phyloP scores from a whole-genome alignment of 2,797 vertebrate genomes.

The Artibeus lituratus region DNA sequence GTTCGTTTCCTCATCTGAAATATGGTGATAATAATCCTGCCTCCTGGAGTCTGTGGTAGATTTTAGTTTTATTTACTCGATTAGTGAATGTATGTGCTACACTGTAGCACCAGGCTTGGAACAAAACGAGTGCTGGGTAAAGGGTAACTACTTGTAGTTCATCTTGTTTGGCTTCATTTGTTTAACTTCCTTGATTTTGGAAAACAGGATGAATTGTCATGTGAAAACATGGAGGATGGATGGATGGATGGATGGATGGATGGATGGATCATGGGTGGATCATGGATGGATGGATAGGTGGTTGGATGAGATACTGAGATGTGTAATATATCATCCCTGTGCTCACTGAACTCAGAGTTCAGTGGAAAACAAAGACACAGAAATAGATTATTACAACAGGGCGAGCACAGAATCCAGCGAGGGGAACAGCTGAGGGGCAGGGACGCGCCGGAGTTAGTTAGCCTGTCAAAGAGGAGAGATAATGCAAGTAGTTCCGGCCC shows the following conservation, averaged over 20 bases:
- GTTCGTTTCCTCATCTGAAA: neutral
- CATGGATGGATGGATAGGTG: neutral
- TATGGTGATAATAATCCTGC: neutral
- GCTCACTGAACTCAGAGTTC: neutral
- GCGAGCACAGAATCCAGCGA: neutral
- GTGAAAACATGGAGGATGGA: neutral
- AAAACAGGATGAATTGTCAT: neutral
- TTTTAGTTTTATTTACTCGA: neutral
- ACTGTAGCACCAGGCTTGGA: neutral
- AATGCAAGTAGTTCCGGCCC: neutral
- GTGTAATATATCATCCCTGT: neutral
- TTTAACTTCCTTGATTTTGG: neutral
- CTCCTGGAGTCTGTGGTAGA: neutral
- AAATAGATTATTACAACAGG: neutral
- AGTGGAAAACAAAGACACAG: neutral
- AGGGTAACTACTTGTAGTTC: neutral
- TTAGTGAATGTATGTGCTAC: neutral
- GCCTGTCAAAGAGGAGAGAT: neutral
- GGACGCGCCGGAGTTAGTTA: neutral
- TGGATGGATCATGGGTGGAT: neutral
- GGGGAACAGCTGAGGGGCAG: accelerated
- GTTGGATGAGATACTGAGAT: neutral
- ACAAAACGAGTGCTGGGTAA: neutral
- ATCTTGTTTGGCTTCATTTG: neutral
- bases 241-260: neutral